These are phyloP conservation scores for Thunnus maccoyii DNA, from an alignment of 2,113 vertebrate species.

Conservation along the genomic window DNA sequence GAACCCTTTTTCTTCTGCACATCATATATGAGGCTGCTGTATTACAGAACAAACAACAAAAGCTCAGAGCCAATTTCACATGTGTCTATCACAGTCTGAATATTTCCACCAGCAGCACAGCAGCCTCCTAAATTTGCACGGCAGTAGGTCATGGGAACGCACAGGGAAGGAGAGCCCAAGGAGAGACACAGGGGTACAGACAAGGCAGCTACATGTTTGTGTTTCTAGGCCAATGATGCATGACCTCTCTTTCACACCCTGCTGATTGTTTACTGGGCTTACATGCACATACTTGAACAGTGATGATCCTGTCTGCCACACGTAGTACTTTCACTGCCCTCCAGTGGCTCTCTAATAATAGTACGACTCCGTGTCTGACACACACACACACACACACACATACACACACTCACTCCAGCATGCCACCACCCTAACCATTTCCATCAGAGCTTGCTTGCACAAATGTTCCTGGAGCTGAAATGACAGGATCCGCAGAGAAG, in stretches of 20 bases:
- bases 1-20: not conserved
- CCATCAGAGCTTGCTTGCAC: slow-evolving; percentile 51
- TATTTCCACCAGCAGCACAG: slow-evolving; percentile 23
- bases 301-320: slow-evolving; percentile 52
- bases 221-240: slow-evolving; percentile 73
- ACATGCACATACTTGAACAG: slow-evolving; percentile 63
- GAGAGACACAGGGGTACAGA: slow-evolving; percentile 39
- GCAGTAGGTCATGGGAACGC: slow-evolving; percentile 41
- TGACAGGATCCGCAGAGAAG: slow-evolving; percentile 59
- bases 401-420: slow-evolving; percentile 8
- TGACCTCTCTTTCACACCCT: slow-evolving; percentile 79
- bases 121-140: slow-evolving; percentile 31
- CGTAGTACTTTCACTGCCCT: slow-evolving; percentile 83
- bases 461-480: slow-evolving; percentile 57
- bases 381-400: slow-evolving; percentile 11
- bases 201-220: slow-evolving; percentile 58
- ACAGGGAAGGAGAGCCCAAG: slow-evolving; percentile 39
- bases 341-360: slow-evolving; percentile 82
- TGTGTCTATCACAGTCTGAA: slow-evolving; percentile 32
- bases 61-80: slow-evolving; percentile 46
- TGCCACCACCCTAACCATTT: slow-evolving; percentile 50
- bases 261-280: slow-evolving; percentile 77
- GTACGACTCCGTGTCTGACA: slow-evolving; percentile 39
- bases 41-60: slow-evolving; percentile 30
- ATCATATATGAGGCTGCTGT: slow-evolving; percentile 26